Conservation (phyloP, 2,113 vertebrate species). For the Tor tambroides region DNA sequence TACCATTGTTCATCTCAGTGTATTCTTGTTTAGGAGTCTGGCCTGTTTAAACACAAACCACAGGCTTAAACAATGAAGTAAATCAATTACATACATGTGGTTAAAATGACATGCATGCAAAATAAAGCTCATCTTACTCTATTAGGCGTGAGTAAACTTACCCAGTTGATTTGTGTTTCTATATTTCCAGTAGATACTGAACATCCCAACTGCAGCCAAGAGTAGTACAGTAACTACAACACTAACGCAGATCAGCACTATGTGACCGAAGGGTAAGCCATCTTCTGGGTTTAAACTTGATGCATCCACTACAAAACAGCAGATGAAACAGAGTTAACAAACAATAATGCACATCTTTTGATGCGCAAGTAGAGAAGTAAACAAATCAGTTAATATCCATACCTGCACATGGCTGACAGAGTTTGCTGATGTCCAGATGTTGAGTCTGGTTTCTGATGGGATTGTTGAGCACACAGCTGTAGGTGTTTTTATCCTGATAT, state of each 20-base stretch:
- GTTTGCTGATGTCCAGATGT: background rate
- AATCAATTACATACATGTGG: too few relatives aligned
- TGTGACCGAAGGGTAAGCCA: background rate
- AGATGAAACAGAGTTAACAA: background rate
- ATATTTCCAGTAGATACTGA: background rate
- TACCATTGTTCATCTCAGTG: too few relatives aligned
- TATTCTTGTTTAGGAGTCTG: too few relatives aligned
- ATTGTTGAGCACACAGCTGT: slow-evolving; percentile 6
- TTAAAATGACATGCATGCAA: too few relatives aligned
- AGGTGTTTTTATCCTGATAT: slow-evolving; percentile 12
- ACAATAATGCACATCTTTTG: too few relatives aligned
- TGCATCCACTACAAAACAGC: background rate
- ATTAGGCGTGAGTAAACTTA: background rate
- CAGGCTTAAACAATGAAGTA: too few relatives aligned
- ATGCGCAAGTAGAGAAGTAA: background rate
- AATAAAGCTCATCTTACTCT: background rate
- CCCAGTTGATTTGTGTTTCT: background rate
- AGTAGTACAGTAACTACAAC: background rate
- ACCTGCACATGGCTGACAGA: background rate
- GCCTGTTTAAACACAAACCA: too few relatives aligned
- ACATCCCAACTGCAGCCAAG: background rate
- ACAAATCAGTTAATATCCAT: background rate
- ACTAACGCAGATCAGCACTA: background rate
- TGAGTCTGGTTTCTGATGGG: background rate
- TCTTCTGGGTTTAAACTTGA: background rate